These are phyloP conservation scores for Brachypodius melanocephalos DNA, from an alignment of 2,113 vertebrate genomes.

Conservation along the genomic window DNA sequence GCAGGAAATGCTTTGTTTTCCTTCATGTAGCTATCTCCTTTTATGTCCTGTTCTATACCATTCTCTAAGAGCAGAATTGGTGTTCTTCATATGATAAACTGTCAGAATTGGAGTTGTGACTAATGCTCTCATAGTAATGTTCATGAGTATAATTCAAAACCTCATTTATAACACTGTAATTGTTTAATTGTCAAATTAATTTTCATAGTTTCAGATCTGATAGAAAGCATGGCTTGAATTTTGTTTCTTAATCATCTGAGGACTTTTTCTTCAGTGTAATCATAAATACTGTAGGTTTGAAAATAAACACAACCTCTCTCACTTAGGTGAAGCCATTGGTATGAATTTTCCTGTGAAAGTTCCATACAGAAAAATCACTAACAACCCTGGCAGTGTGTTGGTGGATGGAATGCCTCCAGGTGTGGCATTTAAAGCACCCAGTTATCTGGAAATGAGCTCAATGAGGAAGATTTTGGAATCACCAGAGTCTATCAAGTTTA, in stretches of 20 bases:
- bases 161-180: neutral
- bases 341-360: constrained; percentile 80
- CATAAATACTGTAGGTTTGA: neutral
- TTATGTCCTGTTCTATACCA: neutral
- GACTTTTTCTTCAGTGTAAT: neutral
- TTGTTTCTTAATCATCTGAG: neutral
- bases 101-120: neutral
- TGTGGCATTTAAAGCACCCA: constrained; percentile 79
- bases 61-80: neutral
- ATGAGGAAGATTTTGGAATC: constrained; percentile 81
- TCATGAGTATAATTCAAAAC: neutral
- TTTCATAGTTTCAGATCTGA: neutral
- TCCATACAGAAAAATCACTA: constrained; percentile 79
- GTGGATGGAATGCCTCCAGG: constrained; percentile 81
- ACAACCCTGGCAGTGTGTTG: constrained; percentile 79
- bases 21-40: neutral
- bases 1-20: neutral
- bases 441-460: constrained; percentile 79
- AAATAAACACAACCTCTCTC: neutral
- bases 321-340: constrained; percentile 78
- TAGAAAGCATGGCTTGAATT: neutral
- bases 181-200: neutral
- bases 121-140: neutral
- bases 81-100: neutral
- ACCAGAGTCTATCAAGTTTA: constrained; percentile 78